Evolutionary conservation across 2,797 vertebrate genomes (phyloP).

Genomic region (Megaceryle alcyon): DNA sequence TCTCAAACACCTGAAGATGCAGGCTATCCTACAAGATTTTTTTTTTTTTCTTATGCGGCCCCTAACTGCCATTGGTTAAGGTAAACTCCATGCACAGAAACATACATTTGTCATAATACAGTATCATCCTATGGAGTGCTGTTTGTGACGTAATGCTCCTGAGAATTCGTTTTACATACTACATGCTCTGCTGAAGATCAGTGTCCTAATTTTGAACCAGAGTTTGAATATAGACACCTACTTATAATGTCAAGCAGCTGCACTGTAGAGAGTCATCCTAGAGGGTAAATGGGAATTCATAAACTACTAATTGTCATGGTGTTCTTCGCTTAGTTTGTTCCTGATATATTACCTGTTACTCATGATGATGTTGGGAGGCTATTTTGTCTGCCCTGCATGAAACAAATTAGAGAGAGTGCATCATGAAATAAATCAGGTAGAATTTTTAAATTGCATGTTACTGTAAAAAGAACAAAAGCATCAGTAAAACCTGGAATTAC

Average conservation of each 20-base stretch:
- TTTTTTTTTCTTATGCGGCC: neutral
- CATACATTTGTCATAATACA: neutral
- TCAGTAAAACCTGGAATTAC: conserved; percentile 48
- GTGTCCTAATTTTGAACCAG: neutral
- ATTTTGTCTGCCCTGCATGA: neutral
- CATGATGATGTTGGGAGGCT: neutral
- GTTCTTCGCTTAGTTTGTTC: neutral
- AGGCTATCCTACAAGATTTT: neutral
- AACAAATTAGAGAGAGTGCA: neutral
- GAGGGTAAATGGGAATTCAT: neutral
- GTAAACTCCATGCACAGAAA: neutral
- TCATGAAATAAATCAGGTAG: neutral
- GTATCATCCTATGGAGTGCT: neutral
- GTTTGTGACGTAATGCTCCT: neutral
- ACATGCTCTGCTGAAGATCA: neutral
- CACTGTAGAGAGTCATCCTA: neutral
- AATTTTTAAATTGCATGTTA: conserved; percentile 40
- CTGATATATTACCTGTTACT: neutral
- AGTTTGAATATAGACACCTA: neutral
- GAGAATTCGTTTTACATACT: neutral
- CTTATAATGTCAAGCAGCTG: neutral
- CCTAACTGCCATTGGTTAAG: neutral
- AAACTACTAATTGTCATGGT: neutral
- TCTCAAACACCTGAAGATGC: neutral
- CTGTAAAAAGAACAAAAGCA: conserved; percentile 41